phyloP scores from a whole-genome alignment of 2,113 vertebrate genomes.

The Gorilla gorilla region DNA sequence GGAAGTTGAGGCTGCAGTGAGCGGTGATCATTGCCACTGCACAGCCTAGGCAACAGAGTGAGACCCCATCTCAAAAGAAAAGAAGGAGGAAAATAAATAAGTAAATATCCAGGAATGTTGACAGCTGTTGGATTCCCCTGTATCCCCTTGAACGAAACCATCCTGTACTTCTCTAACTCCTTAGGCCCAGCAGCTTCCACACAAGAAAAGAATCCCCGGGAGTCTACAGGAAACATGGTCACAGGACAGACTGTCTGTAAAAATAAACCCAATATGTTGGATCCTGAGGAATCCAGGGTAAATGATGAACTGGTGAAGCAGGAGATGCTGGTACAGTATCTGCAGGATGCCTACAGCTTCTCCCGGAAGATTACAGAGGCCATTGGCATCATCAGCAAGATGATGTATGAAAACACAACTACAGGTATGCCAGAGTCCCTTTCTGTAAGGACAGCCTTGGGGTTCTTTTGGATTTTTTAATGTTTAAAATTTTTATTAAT shows the following conservation, averaged over 20 bases:
- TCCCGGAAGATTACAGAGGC: slow-evolving; percentile 93
- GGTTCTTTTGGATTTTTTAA: neutral
- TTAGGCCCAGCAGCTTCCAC: slow-evolving; percentile 60
- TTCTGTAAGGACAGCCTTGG: neutral
- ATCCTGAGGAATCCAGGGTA: slow-evolving; percentile 77
- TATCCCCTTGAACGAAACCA: neutral
- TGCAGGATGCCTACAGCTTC: slow-evolving; percentile 93
- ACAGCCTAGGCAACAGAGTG: too few species aligned
- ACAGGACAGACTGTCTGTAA: slow-evolving; percentile 55
- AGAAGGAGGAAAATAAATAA: too few species aligned
- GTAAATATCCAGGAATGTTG: neutral
- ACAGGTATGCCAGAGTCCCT: slow-evolving; percentile 85
- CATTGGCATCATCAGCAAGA: slow-evolving; percentile 89
- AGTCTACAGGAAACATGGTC: neutral
- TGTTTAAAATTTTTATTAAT: neutral
- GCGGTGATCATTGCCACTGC: too few species aligned
- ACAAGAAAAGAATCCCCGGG: slow-evolving; percentile 42
- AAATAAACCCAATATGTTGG: slow-evolving; percentile 27
- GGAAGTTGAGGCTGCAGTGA: too few species aligned
- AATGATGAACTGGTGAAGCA: slow-evolving; percentile 88
- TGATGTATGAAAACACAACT: slow-evolving; percentile 94
- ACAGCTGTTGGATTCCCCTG: neutral
- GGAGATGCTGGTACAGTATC: slow-evolving; percentile 96
- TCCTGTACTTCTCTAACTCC: neutral
- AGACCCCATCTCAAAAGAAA: too few species aligned